Percentiles rank a stretch among this genome's conserved stretches.
phyloP scores from a whole-genome alignment of 2,797 vertebrate species.

The Sebastes iracundus region DNA sequence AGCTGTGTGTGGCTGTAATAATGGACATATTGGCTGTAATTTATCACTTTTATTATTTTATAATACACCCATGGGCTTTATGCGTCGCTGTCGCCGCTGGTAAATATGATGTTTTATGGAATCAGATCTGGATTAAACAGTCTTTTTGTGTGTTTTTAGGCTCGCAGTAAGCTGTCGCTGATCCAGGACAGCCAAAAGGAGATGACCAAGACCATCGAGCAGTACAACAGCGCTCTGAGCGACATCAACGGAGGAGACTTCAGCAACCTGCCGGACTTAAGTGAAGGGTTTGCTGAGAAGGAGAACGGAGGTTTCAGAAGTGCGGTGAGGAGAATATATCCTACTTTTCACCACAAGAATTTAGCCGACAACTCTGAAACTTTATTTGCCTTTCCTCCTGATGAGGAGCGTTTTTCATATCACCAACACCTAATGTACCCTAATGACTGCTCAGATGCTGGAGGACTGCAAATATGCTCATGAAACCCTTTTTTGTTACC shows the following conservation, averaged over 20 bases:
- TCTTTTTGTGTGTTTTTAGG: constrained; percentile 75
- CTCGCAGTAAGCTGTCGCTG: constrained; percentile 89
- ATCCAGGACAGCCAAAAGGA: constrained; percentile 92
- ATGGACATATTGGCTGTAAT: too few species aligned
- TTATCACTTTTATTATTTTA: too few species aligned
- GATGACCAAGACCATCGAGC: constrained; percentile 88
- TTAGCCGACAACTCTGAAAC: too few species aligned
- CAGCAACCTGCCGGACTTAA: constrained; percentile 86
- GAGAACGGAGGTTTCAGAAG: constrained; percentile 83
- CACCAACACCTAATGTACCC: background rate
- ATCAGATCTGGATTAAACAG: background rate
- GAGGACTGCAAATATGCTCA: background rate
- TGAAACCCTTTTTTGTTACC: background rate
- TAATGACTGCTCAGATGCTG: background rate
- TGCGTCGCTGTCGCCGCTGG: too few species aligned
- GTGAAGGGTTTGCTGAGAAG: constrained; percentile 82
- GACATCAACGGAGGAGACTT: constrained; percentile 83
- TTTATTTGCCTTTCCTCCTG: background rate
- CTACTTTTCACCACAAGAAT: background rate
- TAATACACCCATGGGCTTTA: too few species aligned
- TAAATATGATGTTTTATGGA: background rate
- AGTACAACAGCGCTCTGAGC: constrained; percentile 85
- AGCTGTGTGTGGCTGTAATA: too few species aligned
- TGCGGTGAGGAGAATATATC: constrained; percentile 78
- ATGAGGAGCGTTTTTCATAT: background rate